Base-by-base conservation (phyloP, 2,113 vertebrate species). In the Lampris megalopsis region DNA sequence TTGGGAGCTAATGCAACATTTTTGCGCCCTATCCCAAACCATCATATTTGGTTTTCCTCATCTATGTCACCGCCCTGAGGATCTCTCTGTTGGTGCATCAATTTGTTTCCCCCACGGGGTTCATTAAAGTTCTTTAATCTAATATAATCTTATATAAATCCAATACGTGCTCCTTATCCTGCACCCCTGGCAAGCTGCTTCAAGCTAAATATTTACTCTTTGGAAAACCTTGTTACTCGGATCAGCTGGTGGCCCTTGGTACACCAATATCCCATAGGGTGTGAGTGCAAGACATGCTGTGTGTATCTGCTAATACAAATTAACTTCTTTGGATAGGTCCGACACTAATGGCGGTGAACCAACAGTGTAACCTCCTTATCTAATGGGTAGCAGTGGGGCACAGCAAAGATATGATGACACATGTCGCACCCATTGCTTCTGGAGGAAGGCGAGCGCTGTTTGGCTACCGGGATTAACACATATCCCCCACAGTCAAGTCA, bases 261-360 rank as follows among this genome's bases (percentile, higher is more conserved):
- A 80, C 87, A 83, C 87, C 77, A 83, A 63, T 58, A 62, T 81
- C 84, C 86, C 75, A 79, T 83, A 75, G 88, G 80, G 86, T 75
- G 69, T 52, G 75, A 77, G 84, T 81, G 83, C 72, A 67, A 59
- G 81, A 40, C 90, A 73, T 77, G 89, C 94, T 94, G 92, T 87
- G 92, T 87, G 87, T 77, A 82, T 91, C 91, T 87, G 63, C 87
- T 91, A 94, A 92, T 91, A 93, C 92, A 94, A 94, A 94, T 91
- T 74, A 90, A 93, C 93, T 92, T 93, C 87, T 75, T 88, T 83
- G 82, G 90, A 85, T 76, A 74, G 80, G 84, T 86, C 80, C 80
- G 80, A 85, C 92, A 91, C 89, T 92, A 89, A 91, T 86, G 80
- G 89, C 83, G 62, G 87, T 79, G 90, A 94, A 94, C 93, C 94